These are phyloP conservation scores for Hippocampus guttulatus DNA, from an alignment of 2,113 vertebrate species.

Conservation along the genomic window DNA sequence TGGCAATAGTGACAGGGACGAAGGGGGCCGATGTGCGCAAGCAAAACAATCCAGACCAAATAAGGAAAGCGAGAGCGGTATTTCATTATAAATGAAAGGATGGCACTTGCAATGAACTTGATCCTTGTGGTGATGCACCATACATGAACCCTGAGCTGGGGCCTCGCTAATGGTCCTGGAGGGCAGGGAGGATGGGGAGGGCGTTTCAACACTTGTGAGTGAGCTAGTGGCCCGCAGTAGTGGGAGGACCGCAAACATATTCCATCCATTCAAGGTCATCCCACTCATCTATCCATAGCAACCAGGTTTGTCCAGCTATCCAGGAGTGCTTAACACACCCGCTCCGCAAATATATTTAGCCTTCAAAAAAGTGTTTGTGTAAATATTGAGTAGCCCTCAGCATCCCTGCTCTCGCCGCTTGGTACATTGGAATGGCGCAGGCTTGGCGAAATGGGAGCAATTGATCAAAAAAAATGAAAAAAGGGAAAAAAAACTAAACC, in stretches of 20 bases:
- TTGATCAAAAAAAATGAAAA: not conserved
- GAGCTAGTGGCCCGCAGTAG: not conserved
- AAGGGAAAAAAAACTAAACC: conserved; percentile 16
- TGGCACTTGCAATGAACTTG: conserved; percentile 55
- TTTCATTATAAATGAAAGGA: conserved; percentile 65
- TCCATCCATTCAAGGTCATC: not conserved
- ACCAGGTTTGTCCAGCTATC: not conserved
- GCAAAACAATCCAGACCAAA: conserved; percentile 13
- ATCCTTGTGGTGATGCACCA: conserved; percentile 43
- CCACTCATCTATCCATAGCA: not conserved
- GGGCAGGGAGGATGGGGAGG: not conserved
- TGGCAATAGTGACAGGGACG: not conserved
- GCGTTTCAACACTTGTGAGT: not conserved
- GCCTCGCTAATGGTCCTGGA: conserved; percentile 45
- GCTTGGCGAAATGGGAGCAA: conserved; percentile 17
- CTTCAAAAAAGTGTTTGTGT: conserved; percentile 30
- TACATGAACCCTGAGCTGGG: conserved; percentile 41
- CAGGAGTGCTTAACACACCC: conserved; percentile 47
- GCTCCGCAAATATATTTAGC: conserved; percentile 36
- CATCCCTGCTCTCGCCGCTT: conserved; percentile 10
- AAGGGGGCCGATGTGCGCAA: conserved; percentile 4
- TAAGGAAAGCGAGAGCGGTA: conserved; percentile 6
- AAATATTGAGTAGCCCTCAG: conserved; percentile 21
- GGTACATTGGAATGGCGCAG: conserved; percentile 41
- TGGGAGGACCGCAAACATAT: not conserved